Evolutionary conservation across 2,888 invertebrate species (phyloP).

Genomic region (Luperina nickerlii): DNA sequence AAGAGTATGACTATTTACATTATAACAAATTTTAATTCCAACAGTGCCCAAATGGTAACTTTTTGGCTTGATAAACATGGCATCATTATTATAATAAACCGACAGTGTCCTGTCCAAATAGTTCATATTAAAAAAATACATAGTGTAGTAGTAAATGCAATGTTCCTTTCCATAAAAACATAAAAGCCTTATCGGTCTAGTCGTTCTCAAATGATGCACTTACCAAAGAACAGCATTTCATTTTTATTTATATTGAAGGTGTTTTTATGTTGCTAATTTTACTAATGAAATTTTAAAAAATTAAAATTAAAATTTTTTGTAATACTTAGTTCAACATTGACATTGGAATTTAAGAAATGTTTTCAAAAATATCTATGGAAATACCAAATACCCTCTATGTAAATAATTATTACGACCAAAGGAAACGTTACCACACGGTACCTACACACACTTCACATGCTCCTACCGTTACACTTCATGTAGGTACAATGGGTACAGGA

Average conservation of each 20-base stretch:
- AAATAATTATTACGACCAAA: neutral
- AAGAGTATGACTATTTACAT: neutral
- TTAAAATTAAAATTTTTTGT: too few relatives aligned
- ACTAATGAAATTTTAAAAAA: too few relatives aligned
- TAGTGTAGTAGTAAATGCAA: too few relatives aligned
- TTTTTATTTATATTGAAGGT: neutral
- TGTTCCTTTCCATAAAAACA: too few relatives aligned
- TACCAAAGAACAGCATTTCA: neutral
- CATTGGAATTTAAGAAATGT: too few relatives aligned
- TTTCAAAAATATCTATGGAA: neutral
- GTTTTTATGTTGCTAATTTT: neutral
- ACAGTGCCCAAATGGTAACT: too few relatives aligned
- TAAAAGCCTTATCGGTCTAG: neutral
- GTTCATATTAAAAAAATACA: too few relatives aligned
- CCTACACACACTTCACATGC: neutral
- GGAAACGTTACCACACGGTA: neutral
- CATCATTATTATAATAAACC: too few relatives aligned
- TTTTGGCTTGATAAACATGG: too few relatives aligned
- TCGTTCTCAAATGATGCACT: neutral
- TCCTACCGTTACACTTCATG: neutral
- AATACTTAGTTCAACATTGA: neutral
- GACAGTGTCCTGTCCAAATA: too few relatives aligned
- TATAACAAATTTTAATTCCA: neutral
- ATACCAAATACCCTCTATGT: neutral
- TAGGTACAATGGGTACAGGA: too few relatives aligned